Evolutionary conservation across 2,888 invertebrate species (phyloP), one percentile per base, ranked within the genome.

Genomic region (Brachynemurus nebulosus): DNA sequence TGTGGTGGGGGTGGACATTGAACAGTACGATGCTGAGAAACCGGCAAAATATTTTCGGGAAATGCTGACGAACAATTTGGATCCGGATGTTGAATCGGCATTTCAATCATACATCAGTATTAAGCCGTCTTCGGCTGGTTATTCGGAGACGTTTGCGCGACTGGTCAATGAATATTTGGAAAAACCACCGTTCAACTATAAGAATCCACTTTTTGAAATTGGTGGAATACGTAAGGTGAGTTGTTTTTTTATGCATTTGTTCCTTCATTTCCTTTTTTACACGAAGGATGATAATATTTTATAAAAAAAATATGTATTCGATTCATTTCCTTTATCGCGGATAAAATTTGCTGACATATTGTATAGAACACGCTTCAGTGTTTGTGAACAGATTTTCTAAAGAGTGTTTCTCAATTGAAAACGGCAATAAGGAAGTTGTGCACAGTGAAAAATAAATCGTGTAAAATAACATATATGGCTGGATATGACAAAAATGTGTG

Each of bases 1-100:
- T 60, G 92, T 90, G 1, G 81, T 93, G 17, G 93, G 93, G 4
- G 86, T 93, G 5, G 86, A 90, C 57, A 79, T 89, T 11, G 88
- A 89, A 53, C 85, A 89, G 55, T 93, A 91, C 64, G 85, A 90
- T 56, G 66, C 75, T 2, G 70, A 74, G 17, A 75, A 80, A 46
- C 88, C 92, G 0, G 74, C 77, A 39, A 80, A 81, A 52, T 92
- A 92, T 64, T 69, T 92, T 18, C 71, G 80, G 41, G 90, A 86
- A 9, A 71, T 86, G 3, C 66, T 88, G 25, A 69, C 76, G 41
- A 78, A 80, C 48, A 73, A 75, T 48, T 58, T 65, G 1, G 70
- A 79, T 38, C 66, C 73, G 0, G 64, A 71, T 21, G 74, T 80
- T 0, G 66, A 80, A 35, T 68, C 70, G 41, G 88, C 89, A 0